Base-by-base conservation (phyloP, 1,140 invertebrate genomes). In the Adelges cooleyi region DNA sequence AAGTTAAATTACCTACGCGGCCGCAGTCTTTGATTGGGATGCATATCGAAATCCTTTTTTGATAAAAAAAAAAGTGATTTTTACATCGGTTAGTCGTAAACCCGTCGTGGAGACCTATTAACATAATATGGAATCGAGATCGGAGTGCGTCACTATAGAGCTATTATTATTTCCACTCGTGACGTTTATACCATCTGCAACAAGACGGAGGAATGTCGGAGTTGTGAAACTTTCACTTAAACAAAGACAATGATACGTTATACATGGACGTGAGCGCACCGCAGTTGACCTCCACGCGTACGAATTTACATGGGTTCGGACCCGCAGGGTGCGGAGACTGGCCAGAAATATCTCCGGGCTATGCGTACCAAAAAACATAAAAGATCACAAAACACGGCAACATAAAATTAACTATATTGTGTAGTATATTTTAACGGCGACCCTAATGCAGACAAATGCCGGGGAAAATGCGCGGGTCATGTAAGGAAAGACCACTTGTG, bases 221-320 rank as follows among this genome's bases (percentile, higher is more conserved):
- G 42, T 25, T 25, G 42, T 17, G 33, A 44, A 59, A 59, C 54
- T 59, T 59, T 59, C 54, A 59, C 54, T 59, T 23, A n/a, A 8
- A 25, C 54, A 27, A 17, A 59, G 38, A 59, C 40, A 59, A 59
- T 59, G 54, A 56, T 54, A 36, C 13, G 9, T 36, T 10, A 17
- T 8, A 6, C 25, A 22, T 36, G 53, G 50, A 36, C 50, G 27
- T 52, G 27, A 3, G 27, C 50, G 11, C 27, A 36, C 11, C 38
- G 13, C 52, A 20, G 53, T n/a, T 22, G 53, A 56, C 53, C 53
- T 56, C 42, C 53, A 15, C 20, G 5, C 17, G 18, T 38, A 56
- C 54, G 38, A 59, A 59, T 22, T 18, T 22, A 23, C 17, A 17
- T 11, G 11, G 29, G 29, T 40, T 59, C 15, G 38, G 15, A 11